These are phyloP conservation scores for Otus sunia DNA, from an alignment of 2,113 vertebrate species.

Conservation along the genomic window DNA sequence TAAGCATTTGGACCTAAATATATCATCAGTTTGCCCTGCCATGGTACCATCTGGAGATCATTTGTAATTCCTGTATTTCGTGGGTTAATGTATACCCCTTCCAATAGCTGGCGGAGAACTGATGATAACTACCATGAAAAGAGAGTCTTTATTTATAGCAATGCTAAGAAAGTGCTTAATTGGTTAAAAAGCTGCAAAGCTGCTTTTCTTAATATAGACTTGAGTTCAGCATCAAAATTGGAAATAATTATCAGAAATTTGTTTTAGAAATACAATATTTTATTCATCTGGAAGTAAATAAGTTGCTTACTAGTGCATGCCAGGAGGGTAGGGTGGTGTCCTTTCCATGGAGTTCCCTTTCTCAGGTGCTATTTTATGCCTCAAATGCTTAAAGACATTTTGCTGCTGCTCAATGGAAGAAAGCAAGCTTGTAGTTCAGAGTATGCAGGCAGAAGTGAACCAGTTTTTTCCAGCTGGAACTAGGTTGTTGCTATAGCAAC, in stretches of 20 bases:
- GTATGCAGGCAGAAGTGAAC: constrained; percentile 63
- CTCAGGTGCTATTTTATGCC: background rate
- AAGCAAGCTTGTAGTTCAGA: constrained; percentile 38
- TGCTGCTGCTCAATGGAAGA: background rate
- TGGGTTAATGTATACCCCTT: background rate
- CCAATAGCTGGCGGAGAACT: background rate
- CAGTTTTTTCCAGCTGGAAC: constrained; percentile 70
- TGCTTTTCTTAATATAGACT: constrained; percentile 20
- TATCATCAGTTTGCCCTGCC: background rate
- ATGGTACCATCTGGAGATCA: constrained; percentile 27
- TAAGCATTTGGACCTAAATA: background rate
- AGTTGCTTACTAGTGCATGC: background rate
- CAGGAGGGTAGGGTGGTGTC: background rate
- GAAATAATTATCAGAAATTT: background rate
- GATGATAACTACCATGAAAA: background rate
- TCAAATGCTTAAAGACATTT: constrained; percentile 10
- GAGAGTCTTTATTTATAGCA: constrained; percentile 3
- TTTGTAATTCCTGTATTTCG: constrained; percentile 12
- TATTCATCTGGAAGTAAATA: background rate
- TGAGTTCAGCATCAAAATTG: background rate
- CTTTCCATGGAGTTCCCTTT: background rate
- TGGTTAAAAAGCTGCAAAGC: constrained; percentile 24
- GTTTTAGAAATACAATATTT: background rate
- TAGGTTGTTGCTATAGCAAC: constrained; percentile 82
- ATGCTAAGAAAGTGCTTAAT: background rate